Evolutionary conservation across 2,888 invertebrate genomes (phyloP), one percentile per base, ranked within the genome.

Genomic region (Bugula neritina): DNA sequence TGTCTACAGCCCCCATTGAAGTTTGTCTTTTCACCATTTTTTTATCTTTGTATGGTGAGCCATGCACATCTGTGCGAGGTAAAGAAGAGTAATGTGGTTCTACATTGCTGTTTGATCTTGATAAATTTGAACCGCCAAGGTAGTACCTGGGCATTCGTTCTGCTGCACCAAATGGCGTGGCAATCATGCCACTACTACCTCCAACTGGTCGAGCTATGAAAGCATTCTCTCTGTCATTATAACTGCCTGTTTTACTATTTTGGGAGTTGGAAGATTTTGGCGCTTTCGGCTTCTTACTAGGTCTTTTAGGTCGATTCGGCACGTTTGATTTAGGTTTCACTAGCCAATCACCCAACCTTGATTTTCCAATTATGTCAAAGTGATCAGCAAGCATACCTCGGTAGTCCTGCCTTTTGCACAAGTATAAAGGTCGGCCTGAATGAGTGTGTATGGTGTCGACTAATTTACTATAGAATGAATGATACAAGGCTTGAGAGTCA

Each of bases 311-410:
- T n/a, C 55, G 5, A 25, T 55, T 55, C 3, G 55, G 55, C 3
- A 25, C 25, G n/a, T 17, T 55, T 13, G 21, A 3, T 5, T 25
- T 17, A 55, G 55, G 55, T n/a, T n/a, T 5, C 5, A 55, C 25
- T 55, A 55, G 25, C 55, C 55, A 55, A n/a, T 55, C 55, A 25
- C 25, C 25, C 25, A 25, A 17, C n/a, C 55, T 55, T 5, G 55
- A 17, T 55, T 55, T 55, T 13, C 55, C 55, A 25, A 55, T 55
- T 10, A 55, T 55, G n/a, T 55, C 55, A 55, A 55, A 55, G n/a
- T 55, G 25, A 55, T 55, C 55, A 5, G 55, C 5, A 25, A 55
- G 23, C 25, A 3, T 55, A 10, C 43, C 43, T 5, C 55, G 55
- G 25, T 55, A 55, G 55, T 55, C n/a, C 23, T 55, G 13, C n/a